phyloP scores from a whole-genome alignment of 1,140 invertebrate genomes.

The Zaprionus gabonicus region DNA sequence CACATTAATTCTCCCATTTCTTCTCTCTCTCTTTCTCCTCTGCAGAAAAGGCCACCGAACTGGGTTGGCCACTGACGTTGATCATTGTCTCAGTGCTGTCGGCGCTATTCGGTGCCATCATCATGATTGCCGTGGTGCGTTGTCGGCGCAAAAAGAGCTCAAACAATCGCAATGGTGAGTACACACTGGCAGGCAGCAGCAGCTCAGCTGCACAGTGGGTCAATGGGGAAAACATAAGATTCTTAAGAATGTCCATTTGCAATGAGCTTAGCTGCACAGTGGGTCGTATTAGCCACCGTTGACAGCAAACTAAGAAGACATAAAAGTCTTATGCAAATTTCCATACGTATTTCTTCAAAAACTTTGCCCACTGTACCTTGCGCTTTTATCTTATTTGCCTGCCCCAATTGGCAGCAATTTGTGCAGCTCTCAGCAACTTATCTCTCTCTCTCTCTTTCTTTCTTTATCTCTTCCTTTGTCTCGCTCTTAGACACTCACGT shows the following conservation, averaged over 20 bases:
- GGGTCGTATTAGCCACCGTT: background rate
- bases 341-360: background rate
- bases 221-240: too few species aligned
- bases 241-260: too few species aligned
- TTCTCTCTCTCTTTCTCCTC: constrained; percentile 8
- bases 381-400: constrained; percentile 8
- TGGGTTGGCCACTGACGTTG: constrained; percentile 85
- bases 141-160: constrained; percentile 84
- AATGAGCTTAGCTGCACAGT: too few species aligned
- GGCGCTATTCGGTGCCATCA: constrained; percentile 85
- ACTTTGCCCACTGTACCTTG: background rate
- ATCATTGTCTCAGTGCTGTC: constrained; percentile 86
- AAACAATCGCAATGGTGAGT: constrained; percentile 83
- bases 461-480: constrained; percentile 13
- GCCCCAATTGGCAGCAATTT: constrained; percentile 20
- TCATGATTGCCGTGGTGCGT: constrained; percentile 86
- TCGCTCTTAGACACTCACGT: constrained; percentile 74
- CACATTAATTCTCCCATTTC: background rate
- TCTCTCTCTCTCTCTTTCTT: constrained; percentile 24
- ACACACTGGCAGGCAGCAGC: constrained; percentile 13
- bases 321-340: background rate
- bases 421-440: constrained; percentile 20
- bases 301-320: background rate
- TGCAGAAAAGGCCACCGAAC: constrained; percentile 85
- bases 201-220: too few species aligned